Evolutionary conservation across 2,888 invertebrate genomes (phyloP).

Genomic region (Polietes domitor): DNA sequence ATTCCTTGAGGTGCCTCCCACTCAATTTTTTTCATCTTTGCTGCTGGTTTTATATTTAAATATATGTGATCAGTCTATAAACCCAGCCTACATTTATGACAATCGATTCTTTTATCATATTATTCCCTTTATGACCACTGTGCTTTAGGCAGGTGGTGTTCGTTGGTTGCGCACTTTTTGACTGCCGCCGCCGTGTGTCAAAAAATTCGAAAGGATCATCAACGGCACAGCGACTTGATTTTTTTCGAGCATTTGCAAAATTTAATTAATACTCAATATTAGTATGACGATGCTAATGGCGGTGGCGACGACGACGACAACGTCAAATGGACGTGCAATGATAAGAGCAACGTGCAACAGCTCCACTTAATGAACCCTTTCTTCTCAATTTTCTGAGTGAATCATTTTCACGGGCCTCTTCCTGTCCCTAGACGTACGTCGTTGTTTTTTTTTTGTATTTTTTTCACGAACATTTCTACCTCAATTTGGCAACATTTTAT

Average conservation of each 20-base stretch:
- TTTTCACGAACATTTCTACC: background rate
- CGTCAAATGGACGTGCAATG: conserved; percentile 6
- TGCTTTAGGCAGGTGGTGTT: conserved; percentile 57
- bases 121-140: background rate
- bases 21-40: too few species aligned
- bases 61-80: too few species aligned
- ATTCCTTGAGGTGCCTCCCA: too few species aligned
- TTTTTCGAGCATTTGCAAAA: conserved; percentile 45
- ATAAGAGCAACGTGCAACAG: background rate
- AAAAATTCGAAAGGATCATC: conserved; percentile 8
- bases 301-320: conserved; percentile 10
- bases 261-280: conserved; percentile 64
- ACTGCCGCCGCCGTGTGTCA: background rate
- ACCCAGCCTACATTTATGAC: too few species aligned
- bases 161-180: background rate
- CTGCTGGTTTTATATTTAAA: too few species aligned
- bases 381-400: background rate
- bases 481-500: conserved; percentile 60
- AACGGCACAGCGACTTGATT: conserved; percentile 39
- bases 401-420: background rate
- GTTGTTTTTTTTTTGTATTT: background rate
- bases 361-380: conserved; percentile 3
- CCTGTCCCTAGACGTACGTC: too few species aligned
- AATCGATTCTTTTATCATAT: too few species aligned
- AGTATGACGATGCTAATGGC: conserved; percentile 47